Conservation (phyloP, 2,888 invertebrate species). For the Diplolepis rosae region DNA sequence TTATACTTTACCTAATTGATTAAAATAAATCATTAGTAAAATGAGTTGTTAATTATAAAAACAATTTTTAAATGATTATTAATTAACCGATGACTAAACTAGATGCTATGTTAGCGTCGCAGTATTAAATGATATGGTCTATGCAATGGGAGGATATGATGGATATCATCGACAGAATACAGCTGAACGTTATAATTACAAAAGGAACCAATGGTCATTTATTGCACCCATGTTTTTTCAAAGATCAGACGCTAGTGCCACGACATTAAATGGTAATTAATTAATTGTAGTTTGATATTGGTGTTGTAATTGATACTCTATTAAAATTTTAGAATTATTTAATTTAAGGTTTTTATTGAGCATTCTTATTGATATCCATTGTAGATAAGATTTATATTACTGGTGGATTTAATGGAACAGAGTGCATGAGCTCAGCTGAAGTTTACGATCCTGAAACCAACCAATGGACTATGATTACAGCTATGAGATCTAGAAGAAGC, state of each 20-base stretch:
- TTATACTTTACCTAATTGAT: not conserved
- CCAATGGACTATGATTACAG: slow-evolving; percentile 88
- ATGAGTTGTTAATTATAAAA: not conserved
- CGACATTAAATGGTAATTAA: slow-evolving; percentile 82
- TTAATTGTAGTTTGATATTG: not conserved
- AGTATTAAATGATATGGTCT: slow-evolving; percentile 84
- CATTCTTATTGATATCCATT: not conserved
- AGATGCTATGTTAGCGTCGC: slow-evolving; percentile 91
- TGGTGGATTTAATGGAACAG: slow-evolving; percentile 94
- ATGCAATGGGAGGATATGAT: slow-evolving; percentile 92
- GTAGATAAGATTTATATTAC: slow-evolving; percentile 85
- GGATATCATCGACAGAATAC: slow-evolving; percentile 90
- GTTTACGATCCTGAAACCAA: slow-evolving; percentile 86
- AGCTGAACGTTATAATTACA: slow-evolving; percentile 89
- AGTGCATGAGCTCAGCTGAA: slow-evolving; percentile 90
- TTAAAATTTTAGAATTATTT: not conserved
- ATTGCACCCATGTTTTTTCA: slow-evolving; percentile 92
- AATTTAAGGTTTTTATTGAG: slow-evolving; percentile 36
- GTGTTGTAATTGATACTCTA: not conserved
- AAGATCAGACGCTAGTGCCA: slow-evolving; percentile 93
- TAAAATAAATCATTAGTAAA: not conserved
- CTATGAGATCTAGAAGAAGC: slow-evolving; percentile 91
- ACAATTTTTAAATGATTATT: slow-evolving; percentile 33
- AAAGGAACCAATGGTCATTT: slow-evolving; percentile 90
- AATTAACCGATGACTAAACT: slow-evolving; percentile 9